Evolutionary conservation across 2,888 invertebrate genomes (phyloP).

Genomic region (Gibbula magus): DNA sequence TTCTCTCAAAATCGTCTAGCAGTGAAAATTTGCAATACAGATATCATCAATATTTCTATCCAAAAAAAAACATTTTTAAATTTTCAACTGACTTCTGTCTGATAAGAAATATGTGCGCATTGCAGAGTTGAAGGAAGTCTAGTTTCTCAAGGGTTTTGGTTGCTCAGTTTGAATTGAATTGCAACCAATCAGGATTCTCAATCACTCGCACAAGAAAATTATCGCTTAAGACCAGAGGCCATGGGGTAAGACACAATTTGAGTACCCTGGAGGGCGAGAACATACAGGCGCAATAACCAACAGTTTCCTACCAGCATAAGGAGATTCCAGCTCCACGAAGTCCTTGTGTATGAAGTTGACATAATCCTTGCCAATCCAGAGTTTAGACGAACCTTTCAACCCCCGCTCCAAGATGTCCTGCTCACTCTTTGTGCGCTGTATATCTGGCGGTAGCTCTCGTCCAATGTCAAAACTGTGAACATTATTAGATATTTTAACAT

Average conservation of each 20-base stretch:
- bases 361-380: conserved; percentile 98
- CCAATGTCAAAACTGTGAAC: background rate
- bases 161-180: too few relatives aligned
- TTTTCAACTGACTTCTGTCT: too few relatives aligned
- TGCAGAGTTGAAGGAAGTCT: too few relatives aligned
- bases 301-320: conserved; percentile 81
- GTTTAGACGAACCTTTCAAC: conserved; percentile 84
- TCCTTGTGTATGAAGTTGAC: conserved; percentile 97
- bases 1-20: too few relatives aligned
- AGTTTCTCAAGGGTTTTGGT: too few relatives aligned
- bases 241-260: background rate
- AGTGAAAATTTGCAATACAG: too few relatives aligned
- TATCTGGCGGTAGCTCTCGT: conserved; percentile 6
- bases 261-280: background rate
- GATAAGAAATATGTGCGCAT: too few relatives aligned
- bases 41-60: too few relatives aligned
- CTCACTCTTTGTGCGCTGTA: conserved; percentile 45
- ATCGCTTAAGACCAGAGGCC: background rate
- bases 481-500: background rate
- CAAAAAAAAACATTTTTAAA: too few relatives aligned
- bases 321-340: conserved; percentile 90
- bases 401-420: conserved; percentile 57
- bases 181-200: too few relatives aligned
- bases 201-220: too few relatives aligned
- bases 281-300: background rate